These are phyloP conservation scores for Podiceps cristatus DNA, from an alignment of 2,113 vertebrate species.

Conservation along the genomic window DNA sequence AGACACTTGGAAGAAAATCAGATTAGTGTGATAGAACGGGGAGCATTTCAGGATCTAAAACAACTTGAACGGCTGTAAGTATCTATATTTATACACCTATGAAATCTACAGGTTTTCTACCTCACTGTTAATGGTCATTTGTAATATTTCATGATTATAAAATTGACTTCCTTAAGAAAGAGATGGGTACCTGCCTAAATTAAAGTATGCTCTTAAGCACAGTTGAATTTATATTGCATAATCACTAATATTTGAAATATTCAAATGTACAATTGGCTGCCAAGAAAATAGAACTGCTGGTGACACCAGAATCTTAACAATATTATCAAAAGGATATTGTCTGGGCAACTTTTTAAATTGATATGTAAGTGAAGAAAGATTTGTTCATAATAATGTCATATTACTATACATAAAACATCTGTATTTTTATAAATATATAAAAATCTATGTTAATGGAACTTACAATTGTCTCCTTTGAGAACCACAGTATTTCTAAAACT, in stretches of 20 bases:
- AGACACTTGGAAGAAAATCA: conserved; percentile 99
- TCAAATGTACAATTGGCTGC: not conserved
- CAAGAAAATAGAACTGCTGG: not conserved
- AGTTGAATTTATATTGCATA: not conserved
- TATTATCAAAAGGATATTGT: not conserved
- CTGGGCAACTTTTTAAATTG: not conserved
- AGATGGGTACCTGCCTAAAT: not conserved
- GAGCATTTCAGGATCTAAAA: conserved; percentile 96
- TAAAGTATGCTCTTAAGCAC: not conserved
- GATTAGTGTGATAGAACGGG: conserved; percentile 93
- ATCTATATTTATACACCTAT: not conserved
- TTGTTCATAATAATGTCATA: not conserved
- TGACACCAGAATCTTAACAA: not conserved
- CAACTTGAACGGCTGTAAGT: conserved; percentile 97
- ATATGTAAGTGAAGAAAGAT: too few species aligned
- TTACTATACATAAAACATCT: not conserved
- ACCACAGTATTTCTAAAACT: not conserved
- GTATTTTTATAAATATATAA: not conserved
- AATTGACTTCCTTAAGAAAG: not conserved
- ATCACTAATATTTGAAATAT: not conserved
- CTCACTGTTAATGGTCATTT: not conserved
- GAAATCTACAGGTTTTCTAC: not conserved
- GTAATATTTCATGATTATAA: not conserved
- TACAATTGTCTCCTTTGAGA: not conserved
- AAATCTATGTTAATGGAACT: not conserved